phyloP scores from a whole-genome alignment of 2,797 vertebrate species.

The Sebastiscus tertius region DNA sequence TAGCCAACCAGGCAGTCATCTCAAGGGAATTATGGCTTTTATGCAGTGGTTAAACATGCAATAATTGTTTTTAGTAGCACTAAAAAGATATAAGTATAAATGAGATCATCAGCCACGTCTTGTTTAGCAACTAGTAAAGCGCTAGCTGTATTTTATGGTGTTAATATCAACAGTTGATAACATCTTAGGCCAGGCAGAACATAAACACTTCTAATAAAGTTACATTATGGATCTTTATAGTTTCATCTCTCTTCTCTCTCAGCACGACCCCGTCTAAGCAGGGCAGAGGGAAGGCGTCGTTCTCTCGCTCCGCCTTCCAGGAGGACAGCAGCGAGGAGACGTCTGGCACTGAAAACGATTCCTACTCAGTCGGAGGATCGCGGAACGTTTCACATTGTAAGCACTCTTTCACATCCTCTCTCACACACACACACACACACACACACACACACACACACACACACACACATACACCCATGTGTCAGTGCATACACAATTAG shows the following conservation, averaged over 20 bases:
- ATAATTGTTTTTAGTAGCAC: neutral
- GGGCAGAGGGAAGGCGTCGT: constrained; percentile 94
- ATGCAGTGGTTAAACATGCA: neutral
- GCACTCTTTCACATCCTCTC: constrained; percentile 23
- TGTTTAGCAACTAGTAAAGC: neutral
- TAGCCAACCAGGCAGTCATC: neutral
- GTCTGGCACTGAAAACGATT: constrained; percentile 97
- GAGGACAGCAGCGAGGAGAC: constrained; percentile 99
- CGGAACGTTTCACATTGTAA: constrained; percentile 90
- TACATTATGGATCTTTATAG: neutral
- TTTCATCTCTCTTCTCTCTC: constrained; percentile 14
- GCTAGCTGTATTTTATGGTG: neutral
- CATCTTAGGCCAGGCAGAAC: neutral
- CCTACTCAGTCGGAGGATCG: constrained; percentile 93
- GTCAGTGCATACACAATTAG: neutral
- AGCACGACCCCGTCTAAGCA: constrained; percentile 98
- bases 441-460: neutral
- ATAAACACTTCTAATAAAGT: neutral
- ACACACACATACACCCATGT: neutral
- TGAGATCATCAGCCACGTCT: neutral
- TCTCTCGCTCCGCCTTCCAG: constrained; percentile 93
- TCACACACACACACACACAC: neutral
- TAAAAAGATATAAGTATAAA: neutral
- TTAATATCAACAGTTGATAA: neutral
- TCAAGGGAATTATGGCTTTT: neutral